Evolutionary conservation across 2,113 vertebrate genomes (phyloP).

Genomic region (Amphiprion percula): DNA sequence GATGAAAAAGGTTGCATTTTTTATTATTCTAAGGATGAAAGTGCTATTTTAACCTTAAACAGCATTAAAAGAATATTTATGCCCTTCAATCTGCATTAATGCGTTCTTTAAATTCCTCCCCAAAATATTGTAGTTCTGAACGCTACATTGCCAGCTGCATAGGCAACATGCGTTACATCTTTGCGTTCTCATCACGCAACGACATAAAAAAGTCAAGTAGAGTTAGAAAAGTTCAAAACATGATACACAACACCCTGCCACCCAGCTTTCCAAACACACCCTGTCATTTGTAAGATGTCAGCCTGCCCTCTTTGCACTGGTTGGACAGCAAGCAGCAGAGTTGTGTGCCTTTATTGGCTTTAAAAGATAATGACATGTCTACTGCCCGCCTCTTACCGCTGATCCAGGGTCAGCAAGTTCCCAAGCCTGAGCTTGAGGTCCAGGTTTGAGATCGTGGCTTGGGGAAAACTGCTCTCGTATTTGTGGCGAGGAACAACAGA

Average conservation of each 20-base stretch:
- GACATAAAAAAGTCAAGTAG: constrained; percentile 62
- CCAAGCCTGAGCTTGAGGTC: constrained; percentile 16
- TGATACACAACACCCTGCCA: constrained; percentile 59
- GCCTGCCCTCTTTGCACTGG: constrained; percentile 43
- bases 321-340: constrained; percentile 58
- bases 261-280: constrained; percentile 58
- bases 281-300: constrained; percentile 64
- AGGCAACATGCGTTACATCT: constrained; percentile 16
- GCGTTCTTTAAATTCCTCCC: not conserved
- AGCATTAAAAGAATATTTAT: not conserved
- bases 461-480: constrained; percentile 26
- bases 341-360: constrained; percentile 71
- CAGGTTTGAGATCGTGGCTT: constrained; percentile 35
- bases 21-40: not conserved
- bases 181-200: constrained; percentile 19
- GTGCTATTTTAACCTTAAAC: not conserved
- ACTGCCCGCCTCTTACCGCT: constrained; percentile 44
- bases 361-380: constrained; percentile 78
- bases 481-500: constrained; percentile 29
- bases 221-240: constrained; percentile 63
- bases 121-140: not conserved
- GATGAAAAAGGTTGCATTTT: not conserved
- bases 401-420: constrained; percentile 63
- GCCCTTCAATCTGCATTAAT: not conserved
- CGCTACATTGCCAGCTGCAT: not conserved